Evolutionary conservation across 2,797 vertebrate species (phyloP).

Genomic region (Xenops minutus): DNA sequence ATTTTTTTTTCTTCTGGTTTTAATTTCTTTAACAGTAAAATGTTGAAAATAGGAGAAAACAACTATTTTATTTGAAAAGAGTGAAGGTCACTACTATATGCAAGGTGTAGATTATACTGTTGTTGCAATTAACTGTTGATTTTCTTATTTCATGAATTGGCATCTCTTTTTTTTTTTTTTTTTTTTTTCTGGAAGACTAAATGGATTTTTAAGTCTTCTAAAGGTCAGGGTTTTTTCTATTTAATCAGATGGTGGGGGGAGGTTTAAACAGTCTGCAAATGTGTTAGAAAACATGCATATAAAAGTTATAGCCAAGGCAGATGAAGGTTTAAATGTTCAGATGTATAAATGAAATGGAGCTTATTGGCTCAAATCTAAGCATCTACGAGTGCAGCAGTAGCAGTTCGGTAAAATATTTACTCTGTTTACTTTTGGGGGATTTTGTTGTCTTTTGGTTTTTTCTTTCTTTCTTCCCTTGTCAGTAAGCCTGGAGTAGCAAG

Average conservation of each 20-base stretch:
- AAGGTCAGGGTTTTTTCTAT: background rate
- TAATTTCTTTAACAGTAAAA: background rate
- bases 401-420: background rate
- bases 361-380: background rate
- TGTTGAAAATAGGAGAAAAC: background rate
- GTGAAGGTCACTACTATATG: background rate
- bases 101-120: background rate
- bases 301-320: background rate
- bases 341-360: background rate
- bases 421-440: background rate
- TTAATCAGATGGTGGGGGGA: background rate
- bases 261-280: background rate
- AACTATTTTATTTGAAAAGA: rapidly evolving
- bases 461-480: background rate
- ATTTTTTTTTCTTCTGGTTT: background rate
- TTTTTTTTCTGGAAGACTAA: background rate
- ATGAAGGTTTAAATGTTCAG: background rate
- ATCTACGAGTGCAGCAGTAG: background rate
- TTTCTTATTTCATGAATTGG: background rate
- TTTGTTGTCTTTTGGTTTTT: background rate
- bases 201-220: background rate
- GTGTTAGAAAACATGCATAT: background rate
- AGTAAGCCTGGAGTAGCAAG: background rate
- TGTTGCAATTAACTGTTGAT: background rate
- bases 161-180: background rate